These are phyloP conservation scores for Loriculus beryllinus DNA, from an alignment of 2,797 vertebrate species.

Conservation along the genomic window DNA sequence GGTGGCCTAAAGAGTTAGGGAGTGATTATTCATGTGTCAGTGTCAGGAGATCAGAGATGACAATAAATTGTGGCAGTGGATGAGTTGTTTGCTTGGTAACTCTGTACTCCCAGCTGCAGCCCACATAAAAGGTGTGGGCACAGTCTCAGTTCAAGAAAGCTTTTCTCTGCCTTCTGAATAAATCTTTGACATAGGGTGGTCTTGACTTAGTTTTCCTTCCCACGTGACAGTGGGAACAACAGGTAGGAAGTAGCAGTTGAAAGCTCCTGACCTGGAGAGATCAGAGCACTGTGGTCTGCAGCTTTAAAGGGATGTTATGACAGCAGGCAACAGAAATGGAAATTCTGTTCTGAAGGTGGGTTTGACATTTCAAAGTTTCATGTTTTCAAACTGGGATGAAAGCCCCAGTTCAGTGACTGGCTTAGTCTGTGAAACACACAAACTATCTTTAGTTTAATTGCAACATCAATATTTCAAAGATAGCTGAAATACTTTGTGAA, in stretches of 20 bases:
- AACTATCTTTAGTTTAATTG: slow-evolving; percentile 18
- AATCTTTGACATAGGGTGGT: neutral
- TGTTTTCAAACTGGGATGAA: neutral
- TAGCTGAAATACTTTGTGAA: neutral
- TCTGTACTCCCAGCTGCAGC: neutral
- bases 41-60: neutral
- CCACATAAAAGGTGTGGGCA: neutral
- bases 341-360: neutral
- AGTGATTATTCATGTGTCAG: neutral
- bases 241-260: neutral
- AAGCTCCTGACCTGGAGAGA: slow-evolving; percentile 16
- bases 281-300: neutral
- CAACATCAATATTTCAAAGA: slow-evolving; percentile 27
- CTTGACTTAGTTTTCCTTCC: neutral
- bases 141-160: neutral
- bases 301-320: neutral
- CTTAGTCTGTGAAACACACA: neutral
- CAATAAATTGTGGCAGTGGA: neutral
- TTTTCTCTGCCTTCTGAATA: neutral
- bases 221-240: neutral
- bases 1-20: neutral
- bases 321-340: slow-evolving; percentile 14
- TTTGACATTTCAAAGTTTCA: slow-evolving; percentile 10
- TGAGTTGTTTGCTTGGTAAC: neutral
- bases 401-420: neutral